Percentiles rank a stretch among this genome's conserved stretches.
Evolutionary conservation across 2,113 vertebrate genomes (phyloP).

Genomic region (Malurus elegans): DNA sequence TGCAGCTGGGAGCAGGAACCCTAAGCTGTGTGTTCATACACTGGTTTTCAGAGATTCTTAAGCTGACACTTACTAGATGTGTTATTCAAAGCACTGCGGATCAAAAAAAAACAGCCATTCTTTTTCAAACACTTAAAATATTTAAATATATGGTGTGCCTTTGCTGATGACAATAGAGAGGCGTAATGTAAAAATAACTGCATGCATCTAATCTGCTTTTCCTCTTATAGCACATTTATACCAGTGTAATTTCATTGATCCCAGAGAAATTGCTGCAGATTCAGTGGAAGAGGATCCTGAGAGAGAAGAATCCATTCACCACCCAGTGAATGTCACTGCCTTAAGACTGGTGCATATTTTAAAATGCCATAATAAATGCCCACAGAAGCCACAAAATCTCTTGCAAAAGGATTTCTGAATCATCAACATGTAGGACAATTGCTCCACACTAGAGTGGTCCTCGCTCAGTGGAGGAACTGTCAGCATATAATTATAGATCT

Average conservation of each 20-base stretch:
- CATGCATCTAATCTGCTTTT: neutral
- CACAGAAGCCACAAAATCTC: conserved; percentile 9
- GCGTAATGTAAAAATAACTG: neutral
- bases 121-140: neutral
- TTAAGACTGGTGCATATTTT: conserved; percentile 6
- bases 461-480: conserved; percentile 32
- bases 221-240: neutral
- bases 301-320: neutral
- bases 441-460: conserved; percentile 10
- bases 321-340: neutral
- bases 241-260: neutral
- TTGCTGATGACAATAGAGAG: neutral
- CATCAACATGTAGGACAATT: conserved; percentile 20
- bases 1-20: neutral
- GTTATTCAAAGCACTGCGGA: neutral
- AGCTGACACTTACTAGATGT: neutral
- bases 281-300: neutral
- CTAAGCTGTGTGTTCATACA: neutral
- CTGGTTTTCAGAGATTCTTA: neutral
- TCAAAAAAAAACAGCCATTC: neutral
- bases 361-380: neutral
- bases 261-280: neutral
- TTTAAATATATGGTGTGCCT: neutral
- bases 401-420: conserved; percentile 18
- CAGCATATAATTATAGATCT: conserved; percentile 22